Conservation (phyloP, 1,140 invertebrate genomes). For the Lepidotrigona ventralis region DNA sequence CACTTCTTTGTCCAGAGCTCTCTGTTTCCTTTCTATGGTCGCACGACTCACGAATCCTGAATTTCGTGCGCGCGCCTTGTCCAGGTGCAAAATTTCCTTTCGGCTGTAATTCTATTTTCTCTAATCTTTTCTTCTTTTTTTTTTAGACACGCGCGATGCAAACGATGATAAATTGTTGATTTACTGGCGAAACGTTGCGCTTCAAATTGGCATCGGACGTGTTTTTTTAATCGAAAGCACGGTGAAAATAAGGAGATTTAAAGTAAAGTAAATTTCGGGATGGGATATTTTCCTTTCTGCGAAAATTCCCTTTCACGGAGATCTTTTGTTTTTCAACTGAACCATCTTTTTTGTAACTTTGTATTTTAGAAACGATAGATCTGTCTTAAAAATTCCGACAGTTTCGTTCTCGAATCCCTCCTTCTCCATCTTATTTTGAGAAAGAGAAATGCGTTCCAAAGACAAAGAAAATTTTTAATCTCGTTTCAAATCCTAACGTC, state of each 20-base stretch:
- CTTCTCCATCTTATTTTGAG: too few relatives aligned
- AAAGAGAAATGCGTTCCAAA: too few relatives aligned
- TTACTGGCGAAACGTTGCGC: neutral
- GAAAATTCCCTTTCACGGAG: neutral
- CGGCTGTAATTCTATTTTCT: neutral
- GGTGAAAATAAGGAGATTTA: neutral
- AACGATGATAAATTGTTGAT: neutral
- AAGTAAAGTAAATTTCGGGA: too few relatives aligned
- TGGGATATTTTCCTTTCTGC: neutral
- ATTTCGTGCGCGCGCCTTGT: neutral
- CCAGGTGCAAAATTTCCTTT: neutral
- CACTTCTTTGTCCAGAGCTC: neutral
- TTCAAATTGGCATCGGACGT: neutral
- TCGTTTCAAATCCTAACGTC: neutral
- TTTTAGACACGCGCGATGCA: neutral
- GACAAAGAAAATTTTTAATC: too few relatives aligned
- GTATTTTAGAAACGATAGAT: too few relatives aligned
- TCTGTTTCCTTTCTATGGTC: neutral
- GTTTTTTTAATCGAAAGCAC: too few relatives aligned
- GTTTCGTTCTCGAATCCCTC: too few relatives aligned
- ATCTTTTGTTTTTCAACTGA: too few relatives aligned
- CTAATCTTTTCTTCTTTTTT: too few relatives aligned
- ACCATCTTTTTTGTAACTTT: too few relatives aligned
- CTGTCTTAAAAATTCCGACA: too few relatives aligned
- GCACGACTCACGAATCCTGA: neutral